These are phyloP conservation scores for Hanleya hanleyi DNA, from an alignment of 2,888 invertebrate species.

Conservation along the genomic window DNA sequence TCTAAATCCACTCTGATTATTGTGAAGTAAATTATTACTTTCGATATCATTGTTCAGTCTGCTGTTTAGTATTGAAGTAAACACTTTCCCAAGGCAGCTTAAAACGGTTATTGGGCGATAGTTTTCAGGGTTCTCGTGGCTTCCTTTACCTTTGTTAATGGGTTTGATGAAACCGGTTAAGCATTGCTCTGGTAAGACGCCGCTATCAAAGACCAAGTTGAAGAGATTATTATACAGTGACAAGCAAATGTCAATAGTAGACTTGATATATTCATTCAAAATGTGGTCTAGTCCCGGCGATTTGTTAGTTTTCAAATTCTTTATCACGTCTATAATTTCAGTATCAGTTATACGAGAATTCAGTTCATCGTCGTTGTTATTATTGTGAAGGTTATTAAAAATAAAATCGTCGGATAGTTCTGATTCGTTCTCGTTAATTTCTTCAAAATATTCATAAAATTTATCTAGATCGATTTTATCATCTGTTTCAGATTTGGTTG, in stretches of 20 bases:
- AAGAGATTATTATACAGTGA: neutral
- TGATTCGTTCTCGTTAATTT: too few relatives aligned
- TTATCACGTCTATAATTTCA: neutral
- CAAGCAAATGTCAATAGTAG: neutral
- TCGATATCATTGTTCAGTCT: neutral
- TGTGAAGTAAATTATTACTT: neutral
- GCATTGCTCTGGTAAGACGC: neutral
- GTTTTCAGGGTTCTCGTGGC: neutral
- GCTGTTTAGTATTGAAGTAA: neutral
- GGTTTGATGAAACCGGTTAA: neutral
- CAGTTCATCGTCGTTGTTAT: too few relatives aligned
- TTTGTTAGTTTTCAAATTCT: slow-evolving; percentile 1
- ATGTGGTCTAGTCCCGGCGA: neutral
- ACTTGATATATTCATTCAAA: neutral
- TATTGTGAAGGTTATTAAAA: too few relatives aligned
- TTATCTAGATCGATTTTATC: too few relatives aligned
- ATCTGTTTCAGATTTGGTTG: too few relatives aligned
- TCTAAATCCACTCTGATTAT: neutral
- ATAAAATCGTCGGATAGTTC: too few relatives aligned
- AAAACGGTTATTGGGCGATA: neutral
- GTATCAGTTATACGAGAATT: too few relatives aligned
- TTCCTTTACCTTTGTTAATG: neutral
- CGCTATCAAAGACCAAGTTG: slow-evolving; percentile 1
- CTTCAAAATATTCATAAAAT: too few relatives aligned
- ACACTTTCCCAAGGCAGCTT: neutral